phyloP scores from a whole-genome alignment of 2,888 invertebrate genomes.

The Diogma glabrata region DNA sequence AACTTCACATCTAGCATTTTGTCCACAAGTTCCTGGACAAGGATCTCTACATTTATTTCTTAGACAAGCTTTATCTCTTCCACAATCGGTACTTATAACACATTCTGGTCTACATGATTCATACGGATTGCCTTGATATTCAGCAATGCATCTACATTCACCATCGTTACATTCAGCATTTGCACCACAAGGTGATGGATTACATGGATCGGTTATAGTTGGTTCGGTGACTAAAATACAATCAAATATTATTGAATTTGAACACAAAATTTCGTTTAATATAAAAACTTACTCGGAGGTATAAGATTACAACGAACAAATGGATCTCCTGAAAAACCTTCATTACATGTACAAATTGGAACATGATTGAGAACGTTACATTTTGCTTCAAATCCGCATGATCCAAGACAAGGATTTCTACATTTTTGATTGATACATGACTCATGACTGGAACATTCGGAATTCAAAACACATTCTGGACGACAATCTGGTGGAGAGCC shows the following conservation, averaged over 20 bases:
- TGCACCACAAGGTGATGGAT: slow-evolving; percentile 67
- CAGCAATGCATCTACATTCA: slow-evolving; percentile 57
- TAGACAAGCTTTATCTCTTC: slow-evolving; percentile 53
- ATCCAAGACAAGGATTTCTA: slow-evolving; percentile 70
- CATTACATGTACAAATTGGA: slow-evolving; percentile 67
- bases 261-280: not conserved
- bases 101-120: slow-evolving; percentile 61
- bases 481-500: slow-evolving; percentile 71
- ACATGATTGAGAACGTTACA: slow-evolving; percentile 70
- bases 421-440: slow-evolving; percentile 72
- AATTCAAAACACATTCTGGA: slow-evolving; percentile 67
- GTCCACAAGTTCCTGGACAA: slow-evolving; percentile 62
- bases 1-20: slow-evolving; percentile 58
- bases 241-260: too few species aligned
- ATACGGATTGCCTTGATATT: slow-evolving; percentile 60
- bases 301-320: slow-evolving; percentile 57
- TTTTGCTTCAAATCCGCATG: slow-evolving; percentile 67
- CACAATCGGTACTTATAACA: slow-evolving; percentile 59
- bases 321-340: slow-evolving; percentile 66
- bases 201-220: slow-evolving; percentile 43
- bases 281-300: slow-evolving; percentile 30
- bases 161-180: slow-evolving; percentile 58
- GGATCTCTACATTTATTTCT: slow-evolving; percentile 62
- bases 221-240: slow-evolving; percentile 19
- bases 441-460: slow-evolving; percentile 64